Base-by-base conservation (phyloP, 2,888 invertebrate genomes). In the Lottia scabra region DNA sequence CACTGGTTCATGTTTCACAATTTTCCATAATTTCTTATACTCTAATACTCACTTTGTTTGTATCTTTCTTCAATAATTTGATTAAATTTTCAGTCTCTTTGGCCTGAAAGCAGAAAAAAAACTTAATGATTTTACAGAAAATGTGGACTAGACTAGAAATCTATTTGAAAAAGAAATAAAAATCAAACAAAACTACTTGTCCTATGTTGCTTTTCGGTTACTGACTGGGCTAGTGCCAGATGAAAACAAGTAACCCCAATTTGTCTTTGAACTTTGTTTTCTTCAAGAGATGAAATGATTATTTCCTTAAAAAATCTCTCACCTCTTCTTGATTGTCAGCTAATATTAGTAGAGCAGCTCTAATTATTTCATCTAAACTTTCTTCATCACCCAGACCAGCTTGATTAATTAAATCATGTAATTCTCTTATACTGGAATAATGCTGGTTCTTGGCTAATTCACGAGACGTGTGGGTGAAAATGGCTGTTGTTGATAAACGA, bases 341-440 rank as follows among this genome's bases (percentile, higher is more conserved):
- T 16, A 88, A 81, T 46, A 87, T 83, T 12, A 87, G 77, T 19
- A 89, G 79, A 74, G 87, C 85, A 2, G 86, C 83, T 65, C 84
- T 84, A 27, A 89, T 81, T n/a, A 89, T 85, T 67, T 88, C 88
- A 78, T 89, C 89, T 71, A 83, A 81, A 6, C 78, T 78, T 30
- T 82, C 81, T 68, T 85, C 85, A 66, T 83, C 84, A 56, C 82
- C 81, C 16, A 85, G 66, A 4, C 82, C 83, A 12, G 81, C 80
- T 63, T 81, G 78, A 65, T 79, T 78, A 26, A 88, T 78, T 73
- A 82, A 82, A 48, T 79, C 76, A n/a, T 88, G 76, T 26, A 89
- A 75, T 56, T 82, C 79, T 27, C 78, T 78, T 70, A 89, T 84
- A 63, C 80, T 75, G 48, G 70, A 68, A 76, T 85, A 85, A 66